These are phyloP conservation scores for Thamnaconus septentrionalis DNA, from an alignment of 2,113 vertebrate species.

Conservation along the genomic window DNA sequence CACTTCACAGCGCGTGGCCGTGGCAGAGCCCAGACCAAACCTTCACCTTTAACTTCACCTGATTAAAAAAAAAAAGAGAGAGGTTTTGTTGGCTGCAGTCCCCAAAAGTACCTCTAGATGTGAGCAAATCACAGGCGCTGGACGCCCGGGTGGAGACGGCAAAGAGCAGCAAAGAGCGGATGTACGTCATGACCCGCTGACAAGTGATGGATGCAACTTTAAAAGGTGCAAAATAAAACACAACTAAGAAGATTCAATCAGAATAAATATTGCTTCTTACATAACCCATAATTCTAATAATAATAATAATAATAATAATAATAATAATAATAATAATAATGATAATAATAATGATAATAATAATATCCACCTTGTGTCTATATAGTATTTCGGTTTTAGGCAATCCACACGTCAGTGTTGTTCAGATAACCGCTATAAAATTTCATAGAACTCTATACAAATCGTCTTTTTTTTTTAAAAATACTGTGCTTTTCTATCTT, in stretches of 20 bases:
- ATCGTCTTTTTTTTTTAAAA: constrained; percentile 72
- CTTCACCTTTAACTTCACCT: too few relatives aligned
- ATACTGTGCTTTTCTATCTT: constrained; percentile 77
- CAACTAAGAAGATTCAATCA: constrained; percentile 68
- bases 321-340: too few relatives aligned
- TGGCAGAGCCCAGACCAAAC: too few relatives aligned
- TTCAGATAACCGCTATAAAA: constrained; percentile 78
- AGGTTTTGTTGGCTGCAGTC: too few relatives aligned
- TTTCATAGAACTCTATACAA: constrained; percentile 80
- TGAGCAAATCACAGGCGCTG: too few relatives aligned
- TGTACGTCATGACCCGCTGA: constrained; percentile 59
- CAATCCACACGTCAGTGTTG: constrained; percentile 71
- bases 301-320: constrained; percentile 22
- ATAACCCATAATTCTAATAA: constrained; percentile 71
- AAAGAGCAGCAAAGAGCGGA: background rate
- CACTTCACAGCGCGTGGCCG: too few relatives aligned
- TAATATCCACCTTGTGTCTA: constrained; percentile 34
- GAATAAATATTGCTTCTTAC: constrained; percentile 81
- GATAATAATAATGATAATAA: background rate
- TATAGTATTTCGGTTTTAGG: constrained; percentile 70
- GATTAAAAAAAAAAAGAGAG: too few relatives aligned
- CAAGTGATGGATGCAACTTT: constrained; percentile 55
- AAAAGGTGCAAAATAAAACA: constrained; percentile 63
- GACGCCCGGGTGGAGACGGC: too few relatives aligned
- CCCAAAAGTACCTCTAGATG: too few relatives aligned